Evolutionary conservation across 1,140 invertebrate genomes (phyloP).

Genomic region (Drosophila guanche): DNA sequence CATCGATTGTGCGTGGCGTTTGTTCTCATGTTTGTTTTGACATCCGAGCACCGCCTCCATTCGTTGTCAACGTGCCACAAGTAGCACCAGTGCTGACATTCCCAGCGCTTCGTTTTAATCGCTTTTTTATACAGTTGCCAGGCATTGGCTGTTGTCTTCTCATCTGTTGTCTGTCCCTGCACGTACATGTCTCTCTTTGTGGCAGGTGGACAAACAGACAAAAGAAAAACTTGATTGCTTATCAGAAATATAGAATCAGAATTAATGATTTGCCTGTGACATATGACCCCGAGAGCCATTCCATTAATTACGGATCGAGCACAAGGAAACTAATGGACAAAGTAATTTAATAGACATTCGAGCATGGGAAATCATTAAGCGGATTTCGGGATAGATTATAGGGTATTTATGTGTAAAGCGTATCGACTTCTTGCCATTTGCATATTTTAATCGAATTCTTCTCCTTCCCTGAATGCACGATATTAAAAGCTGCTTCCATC

Average conservation of each 20-base stretch:
- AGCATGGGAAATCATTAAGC: conserved; percentile 20
- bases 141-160: neutral
- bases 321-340: conserved; percentile 10
- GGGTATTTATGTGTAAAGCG: neutral
- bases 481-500: conserved; percentile 19
- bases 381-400: too few species aligned
- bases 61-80: conserved; percentile 19
- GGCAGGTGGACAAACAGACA: neutral
- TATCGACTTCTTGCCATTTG: conserved; percentile 38
- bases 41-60: conserved; percentile 40
- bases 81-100: conserved; percentile 54
- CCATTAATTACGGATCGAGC: conserved; percentile 43
- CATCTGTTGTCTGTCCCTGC: too few species aligned
- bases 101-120: conserved; percentile 34
- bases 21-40: conserved; percentile 47
- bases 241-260: conserved; percentile 27
- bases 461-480: neutral
- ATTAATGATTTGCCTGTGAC: conserved; percentile 43
- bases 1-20: conserved; percentile 60
- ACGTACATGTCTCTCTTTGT: neutral
- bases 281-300: conserved; percentile 10
- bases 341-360: conserved; percentile 25
- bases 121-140: conserved; percentile 35
- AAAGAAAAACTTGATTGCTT: conserved; percentile 25
- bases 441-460: conserved; percentile 70